These are phyloP conservation scores for Scleropages formosus DNA, from an alignment of 2,797 vertebrate species.

Conservation along the genomic window DNA sequence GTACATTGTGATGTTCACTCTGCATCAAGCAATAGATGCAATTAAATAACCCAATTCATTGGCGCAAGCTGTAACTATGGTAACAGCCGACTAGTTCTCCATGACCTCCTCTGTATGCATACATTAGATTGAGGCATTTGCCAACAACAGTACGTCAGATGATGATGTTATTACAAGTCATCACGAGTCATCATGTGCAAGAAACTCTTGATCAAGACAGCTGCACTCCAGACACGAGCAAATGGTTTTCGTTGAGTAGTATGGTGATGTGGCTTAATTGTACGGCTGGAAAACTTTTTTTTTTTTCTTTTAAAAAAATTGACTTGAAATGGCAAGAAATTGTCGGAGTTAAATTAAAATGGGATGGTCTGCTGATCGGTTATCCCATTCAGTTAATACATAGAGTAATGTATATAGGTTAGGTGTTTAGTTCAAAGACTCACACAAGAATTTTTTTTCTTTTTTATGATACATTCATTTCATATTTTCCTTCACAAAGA, in stretches of 20 bases:
- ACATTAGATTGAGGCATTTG: not conserved
- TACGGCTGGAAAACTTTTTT: no score
- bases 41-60: not conserved
- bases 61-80: not conserved
- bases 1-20: not conserved
- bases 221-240: not conserved
- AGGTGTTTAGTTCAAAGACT: no score
- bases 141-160: not conserved
- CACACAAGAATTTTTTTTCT: no score
- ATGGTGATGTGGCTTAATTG: not conserved
- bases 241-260: not conserved
- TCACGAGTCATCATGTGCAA: not conserved
- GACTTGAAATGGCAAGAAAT: no score
- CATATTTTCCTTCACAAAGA: no score
- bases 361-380: no score
- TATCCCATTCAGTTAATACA: no score
- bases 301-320: no score
- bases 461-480: no score
- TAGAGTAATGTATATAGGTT: no score
- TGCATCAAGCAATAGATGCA: not conserved
- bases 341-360: no score
- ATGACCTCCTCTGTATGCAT: not conserved
- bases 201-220: no score
- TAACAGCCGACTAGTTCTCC: not conserved
- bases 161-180: constrained; percentile 4